Evolutionary conservation across 2,888 invertebrate species (phyloP), one percentile per base, ranked within the genome.

Genomic region (Thymelicus lineola): DNA sequence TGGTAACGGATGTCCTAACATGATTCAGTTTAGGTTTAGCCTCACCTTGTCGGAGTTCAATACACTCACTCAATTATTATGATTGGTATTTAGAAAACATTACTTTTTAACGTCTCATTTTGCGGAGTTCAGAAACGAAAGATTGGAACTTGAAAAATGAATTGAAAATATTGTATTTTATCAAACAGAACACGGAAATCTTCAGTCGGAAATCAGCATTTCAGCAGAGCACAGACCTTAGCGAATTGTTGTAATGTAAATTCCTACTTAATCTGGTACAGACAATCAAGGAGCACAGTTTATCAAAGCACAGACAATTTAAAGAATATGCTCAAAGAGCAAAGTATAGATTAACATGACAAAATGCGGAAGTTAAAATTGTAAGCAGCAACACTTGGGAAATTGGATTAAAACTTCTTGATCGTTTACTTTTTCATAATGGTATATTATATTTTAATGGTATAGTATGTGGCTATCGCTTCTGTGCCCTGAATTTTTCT

Each of bases 1-100:
- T 79, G 82, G 68, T 89, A 91, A 88, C 90, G 90, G 90, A 91
- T 48, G 80, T 82, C 80, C 63, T 71, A 73, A 80, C 81, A 84
- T 78, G 79, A 83, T 80, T 80, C 81, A 83, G 85, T 85, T 72
- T 71, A 72, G 67, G 84, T 89, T 88, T 55, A 55, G 79, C 88
- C 90, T 89, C 79, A 80, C 80, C 84, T 82, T 79, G 78, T 81
- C 81, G 77, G 61, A 66, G 70, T 66, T 71, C 66, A 66, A 66
- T 42, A 66, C 60, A 71, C 61, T 71, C 60, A 71, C 61, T 71
- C 48, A 66, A 35, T 57, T 57, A 71, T 46, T 57, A 66, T 38
- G n/a, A 61, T 59, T 67, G 20, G 59, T 74, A 77, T 75, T 76
- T 77, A 73, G 73, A 75, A 82, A 73, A 78, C 86, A 86, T 87